A percentile compares a stretch with the other conserved stretches of the same genome.
phyloP scores from a whole-genome alignment of 2,888 invertebrate species.

The Notodonta ziczac region DNA sequence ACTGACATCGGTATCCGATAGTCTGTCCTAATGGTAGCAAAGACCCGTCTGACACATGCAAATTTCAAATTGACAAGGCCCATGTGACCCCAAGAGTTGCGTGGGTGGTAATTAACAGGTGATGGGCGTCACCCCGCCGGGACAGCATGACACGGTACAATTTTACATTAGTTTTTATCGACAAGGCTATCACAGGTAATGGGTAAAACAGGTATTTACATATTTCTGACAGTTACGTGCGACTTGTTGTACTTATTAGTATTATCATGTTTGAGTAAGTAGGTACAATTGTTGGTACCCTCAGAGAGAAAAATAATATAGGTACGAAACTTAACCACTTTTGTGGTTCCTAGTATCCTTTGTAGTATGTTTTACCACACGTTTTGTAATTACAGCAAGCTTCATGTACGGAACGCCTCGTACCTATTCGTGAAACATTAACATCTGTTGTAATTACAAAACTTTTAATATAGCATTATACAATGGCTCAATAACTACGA shows the following conservation, averaged over 20 bases:
- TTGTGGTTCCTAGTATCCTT: too few relatives aligned
- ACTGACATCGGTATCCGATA: constrained; percentile 37
- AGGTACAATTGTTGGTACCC: too few relatives aligned
- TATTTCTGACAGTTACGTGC: constrained; percentile 35
- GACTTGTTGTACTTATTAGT: constrained; percentile 6
- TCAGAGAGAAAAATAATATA: too few relatives aligned
- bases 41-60: constrained; percentile 43
- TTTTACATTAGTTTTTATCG: constrained; percentile 41
- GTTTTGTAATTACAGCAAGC: too few relatives aligned
- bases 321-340: too few relatives aligned
- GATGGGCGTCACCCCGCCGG: constrained; percentile 56
- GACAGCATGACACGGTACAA: constrained; percentile 48
- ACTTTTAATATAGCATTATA: neutral
- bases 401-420: too few relatives aligned
- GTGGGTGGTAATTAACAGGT: constrained; percentile 72
- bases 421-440: too few relatives aligned
- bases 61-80: constrained; percentile 48
- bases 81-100: constrained; percentile 46
- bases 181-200: constrained; percentile 36
- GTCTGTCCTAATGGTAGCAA: constrained; percentile 45
- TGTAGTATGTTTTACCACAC: too few relatives aligned
- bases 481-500: neutral
- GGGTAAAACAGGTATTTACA: constrained; percentile 31
- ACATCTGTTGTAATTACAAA: too few relatives aligned
- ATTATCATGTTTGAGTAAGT: too few relatives aligned